phyloP scores from a whole-genome alignment of 2,113 vertebrate species.

The Labeo catla region DNA sequence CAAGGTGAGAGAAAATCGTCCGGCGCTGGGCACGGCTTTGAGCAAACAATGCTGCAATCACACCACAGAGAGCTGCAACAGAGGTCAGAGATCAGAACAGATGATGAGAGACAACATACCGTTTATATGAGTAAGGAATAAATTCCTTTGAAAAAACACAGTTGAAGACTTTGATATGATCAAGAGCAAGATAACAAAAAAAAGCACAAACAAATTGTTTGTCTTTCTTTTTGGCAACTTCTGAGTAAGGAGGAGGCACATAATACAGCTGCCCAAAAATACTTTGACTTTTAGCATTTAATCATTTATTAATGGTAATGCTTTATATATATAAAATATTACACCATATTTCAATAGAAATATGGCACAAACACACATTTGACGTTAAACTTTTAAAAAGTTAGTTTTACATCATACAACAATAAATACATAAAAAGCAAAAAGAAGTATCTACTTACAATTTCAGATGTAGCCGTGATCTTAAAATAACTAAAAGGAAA shows the following conservation, averaged over 20 bases:
- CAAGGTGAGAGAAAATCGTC: constrained; percentile 52
- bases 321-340: not conserved
- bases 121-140: constrained; percentile 43
- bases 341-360: not conserved
- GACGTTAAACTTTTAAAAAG: not conserved
- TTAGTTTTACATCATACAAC: too few relatives aligned
- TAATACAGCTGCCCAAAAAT: not conserved
- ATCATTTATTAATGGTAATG: not conserved
- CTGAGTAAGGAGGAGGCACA: not conserved
- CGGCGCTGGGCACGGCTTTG: constrained; percentile 12
- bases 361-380: not conserved
- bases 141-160: not conserved
- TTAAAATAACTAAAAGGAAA: not conserved
- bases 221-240: not conserved
- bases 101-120: constrained; percentile 11
- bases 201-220: not conserved
- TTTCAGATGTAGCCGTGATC: not conserved
- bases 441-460: not conserved
- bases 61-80: constrained; percentile 27
- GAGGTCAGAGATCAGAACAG: constrained; percentile 44
- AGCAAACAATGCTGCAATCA: constrained; percentile 49
- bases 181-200: not conserved
- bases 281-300: not conserved
- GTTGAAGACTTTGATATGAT: not conserved
- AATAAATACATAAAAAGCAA: too few relatives aligned